These are phyloP conservation scores for Trachemys scripta DNA, from an alignment of 2,113 vertebrate genomes.

Conservation along the genomic window DNA sequence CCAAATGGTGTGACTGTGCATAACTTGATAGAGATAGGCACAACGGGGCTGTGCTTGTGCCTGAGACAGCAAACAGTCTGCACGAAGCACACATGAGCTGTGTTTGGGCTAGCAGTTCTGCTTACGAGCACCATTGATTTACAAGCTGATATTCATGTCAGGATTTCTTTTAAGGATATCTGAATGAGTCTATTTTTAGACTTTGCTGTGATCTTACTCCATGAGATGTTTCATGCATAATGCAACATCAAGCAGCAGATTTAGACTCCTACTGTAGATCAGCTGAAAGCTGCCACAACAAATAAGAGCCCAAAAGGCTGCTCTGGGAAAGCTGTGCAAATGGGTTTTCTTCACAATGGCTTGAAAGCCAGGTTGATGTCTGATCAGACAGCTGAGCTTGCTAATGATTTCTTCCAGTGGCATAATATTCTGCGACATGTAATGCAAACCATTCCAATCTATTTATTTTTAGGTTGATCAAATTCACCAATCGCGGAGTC, in stretches of 20 bases:
- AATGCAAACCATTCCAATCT: background rate
- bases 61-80: background rate
- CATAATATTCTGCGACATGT: background rate
- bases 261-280: constrained; percentile 51
- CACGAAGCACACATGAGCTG: background rate
- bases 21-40: background rate
- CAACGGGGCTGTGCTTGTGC: constrained; percentile 3
- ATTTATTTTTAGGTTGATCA: background rate
- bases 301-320: constrained; percentile 59
- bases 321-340: constrained; percentile 27
- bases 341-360: background rate
- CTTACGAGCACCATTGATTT: constrained; percentile 34
- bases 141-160: constrained; percentile 48
- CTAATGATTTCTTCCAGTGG: background rate
- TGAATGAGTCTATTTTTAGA: constrained; percentile 72
- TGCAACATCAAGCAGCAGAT: constrained; percentile 55
- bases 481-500: background rate
- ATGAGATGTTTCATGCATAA: constrained; percentile 70
- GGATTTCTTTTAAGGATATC: constrained; percentile 66
- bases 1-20: constrained; percentile 1
- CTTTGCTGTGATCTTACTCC: constrained; percentile 66
- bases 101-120: constrained; percentile 28
- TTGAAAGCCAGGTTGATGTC: background rate
- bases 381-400: background rate
- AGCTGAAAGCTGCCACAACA: constrained; percentile 41